Conservation (phyloP, 2,888 invertebrate species). For the Cataglyphis albicans region DNA sequence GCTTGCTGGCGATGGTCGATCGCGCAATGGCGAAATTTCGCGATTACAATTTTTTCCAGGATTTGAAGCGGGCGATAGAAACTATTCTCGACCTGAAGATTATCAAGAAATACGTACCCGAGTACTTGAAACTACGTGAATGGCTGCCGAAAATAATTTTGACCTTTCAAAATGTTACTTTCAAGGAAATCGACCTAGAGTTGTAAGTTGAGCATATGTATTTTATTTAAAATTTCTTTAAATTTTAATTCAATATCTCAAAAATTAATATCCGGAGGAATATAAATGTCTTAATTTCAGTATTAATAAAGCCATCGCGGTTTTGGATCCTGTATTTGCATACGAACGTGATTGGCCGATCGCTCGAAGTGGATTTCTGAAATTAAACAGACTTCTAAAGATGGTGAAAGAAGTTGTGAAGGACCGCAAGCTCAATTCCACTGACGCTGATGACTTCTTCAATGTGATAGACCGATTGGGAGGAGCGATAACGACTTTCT, state of each 20-base stretch:
- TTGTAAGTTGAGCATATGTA: constrained; percentile 75
- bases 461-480: constrained; percentile 63
- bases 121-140: constrained; percentile 84
- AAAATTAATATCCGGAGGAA: background rate
- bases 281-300: constrained; percentile 67
- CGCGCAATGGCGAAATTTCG: constrained; percentile 86
- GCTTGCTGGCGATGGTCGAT: constrained; percentile 87
- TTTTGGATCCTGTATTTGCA: constrained; percentile 77
- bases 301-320: constrained; percentile 75
- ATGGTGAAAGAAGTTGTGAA: constrained; percentile 70
- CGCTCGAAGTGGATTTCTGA: constrained; percentile 73
- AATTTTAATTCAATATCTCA: background rate
- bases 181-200: constrained; percentile 78
- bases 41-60: constrained; percentile 86
- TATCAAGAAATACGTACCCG: constrained; percentile 86
- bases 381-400: constrained; percentile 76
- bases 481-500: constrained; percentile 38
- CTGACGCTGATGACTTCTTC: constrained; percentile 56
- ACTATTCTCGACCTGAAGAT: constrained; percentile 86
- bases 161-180: constrained; percentile 77
- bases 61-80: constrained; percentile 86
- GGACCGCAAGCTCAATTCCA: constrained; percentile 36
- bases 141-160: constrained; percentile 81
- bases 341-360: constrained; percentile 75
- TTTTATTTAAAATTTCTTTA: background rate